Evolutionary conservation across 2,888 invertebrate species (phyloP), one percentile per base, ranked within the genome.

Genomic region (Corbicula japonica): DNA sequence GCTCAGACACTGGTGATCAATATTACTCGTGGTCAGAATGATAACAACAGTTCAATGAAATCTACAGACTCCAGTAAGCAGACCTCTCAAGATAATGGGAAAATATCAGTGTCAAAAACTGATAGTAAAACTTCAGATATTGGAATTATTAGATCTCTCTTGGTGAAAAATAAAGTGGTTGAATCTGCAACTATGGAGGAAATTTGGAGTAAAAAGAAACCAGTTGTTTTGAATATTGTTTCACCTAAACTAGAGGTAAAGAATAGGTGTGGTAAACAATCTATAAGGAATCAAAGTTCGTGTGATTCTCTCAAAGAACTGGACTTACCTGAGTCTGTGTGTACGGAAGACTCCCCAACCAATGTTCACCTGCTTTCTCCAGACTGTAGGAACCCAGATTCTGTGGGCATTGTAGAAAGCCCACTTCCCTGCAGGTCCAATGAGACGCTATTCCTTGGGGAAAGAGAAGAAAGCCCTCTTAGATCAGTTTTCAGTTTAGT

Each of bases 311-410:
- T 80, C 23, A 80, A 80, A 46, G 62, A 56, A 23, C 69, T 80
- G 15, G 73, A 70, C 15, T 30, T 80, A 32, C 54, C 56, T 32
- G 70, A 68, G 46, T 60, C 61, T 21, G 10, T 80, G 15, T 80
- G 76, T 70, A 56, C 73, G 1, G 80, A 76, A 32, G 69, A 50
- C 46, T 58, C 73, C 10, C 28, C 61, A 12, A 50, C 75, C 30
- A 76, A 76, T 65, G 79, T 83, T 74, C 78, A 83, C 60, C 68
- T 83, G 44, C 38, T 83, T 28, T 83, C 83, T 12, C 83, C 83
- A 21, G 83, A 83, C 44, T 35, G 83, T 10, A 63, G 83, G 30
- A 83, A 83, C 56, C 83, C 83, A 12, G 83, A 83, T 44, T 83
- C 83, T 28, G 56, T 83, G 48, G 79, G 83, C 6, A 68, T 83